A percentile compares a stretch with the other conserved stretches of the same genome.
Evolutionary conservation across 2,113 vertebrate genomes (phyloP).

Genomic region (Fukomys damarensis): DNA sequence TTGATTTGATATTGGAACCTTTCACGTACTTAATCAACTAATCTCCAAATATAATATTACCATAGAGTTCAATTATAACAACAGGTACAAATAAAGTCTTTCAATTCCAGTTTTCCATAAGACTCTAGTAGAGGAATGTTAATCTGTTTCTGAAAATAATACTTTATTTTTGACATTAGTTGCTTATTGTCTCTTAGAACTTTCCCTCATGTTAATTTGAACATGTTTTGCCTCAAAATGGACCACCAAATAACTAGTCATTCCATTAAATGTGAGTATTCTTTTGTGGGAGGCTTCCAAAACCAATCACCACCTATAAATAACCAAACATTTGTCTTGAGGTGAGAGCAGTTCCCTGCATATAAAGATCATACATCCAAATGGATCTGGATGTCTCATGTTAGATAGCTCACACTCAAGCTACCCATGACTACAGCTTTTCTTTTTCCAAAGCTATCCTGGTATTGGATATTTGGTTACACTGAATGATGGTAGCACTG

Average conservation of each 20-base stretch:
- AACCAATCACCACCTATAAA: background rate
- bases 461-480: background rate
- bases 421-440: background rate
- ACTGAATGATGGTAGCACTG: accelerated
- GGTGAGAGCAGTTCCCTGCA: background rate
- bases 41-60: background rate
- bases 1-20: background rate
- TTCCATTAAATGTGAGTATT: background rate
- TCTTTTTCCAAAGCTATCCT: background rate
- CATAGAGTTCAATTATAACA: background rate
- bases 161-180: background rate
- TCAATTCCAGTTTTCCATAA: background rate
- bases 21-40: background rate
- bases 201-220: background rate
- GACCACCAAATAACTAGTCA: background rate
- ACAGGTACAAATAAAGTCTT: background rate
- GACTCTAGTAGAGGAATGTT: background rate
- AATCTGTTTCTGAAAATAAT: slow-evolving; percentile 13
- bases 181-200: background rate
- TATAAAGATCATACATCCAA: background rate
- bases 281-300: background rate
- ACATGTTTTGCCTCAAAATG: background rate
- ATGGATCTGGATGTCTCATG: background rate
- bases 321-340: background rate
- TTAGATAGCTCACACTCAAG: background rate